These are phyloP conservation scores for Diachasma alloeum DNA, from an alignment of 1,140 invertebrate genomes.

Conservation along the genomic window DNA sequence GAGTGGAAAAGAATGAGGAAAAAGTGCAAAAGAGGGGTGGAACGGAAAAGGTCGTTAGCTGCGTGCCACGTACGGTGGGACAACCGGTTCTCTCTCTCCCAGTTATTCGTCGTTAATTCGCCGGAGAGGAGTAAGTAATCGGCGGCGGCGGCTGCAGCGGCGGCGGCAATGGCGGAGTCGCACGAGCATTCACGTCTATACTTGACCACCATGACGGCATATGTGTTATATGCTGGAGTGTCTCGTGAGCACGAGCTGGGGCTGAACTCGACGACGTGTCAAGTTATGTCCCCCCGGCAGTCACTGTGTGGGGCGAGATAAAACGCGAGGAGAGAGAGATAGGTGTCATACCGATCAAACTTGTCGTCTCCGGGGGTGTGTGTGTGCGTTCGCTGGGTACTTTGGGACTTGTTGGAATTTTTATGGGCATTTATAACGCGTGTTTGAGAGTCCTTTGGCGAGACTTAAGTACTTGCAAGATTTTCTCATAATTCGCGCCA, in stretches of 20 bases:
- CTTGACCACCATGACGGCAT: slow-evolving; percentile 47
- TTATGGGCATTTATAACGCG: slow-evolving; percentile 18
- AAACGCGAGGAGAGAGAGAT: neutral
- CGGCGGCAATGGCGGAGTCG: slow-evolving; percentile 15
- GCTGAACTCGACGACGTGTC: slow-evolving; percentile 32
- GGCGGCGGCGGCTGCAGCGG: slow-evolving; percentile 39
- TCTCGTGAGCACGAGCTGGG: slow-evolving; percentile 7
- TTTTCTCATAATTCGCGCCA: neutral
- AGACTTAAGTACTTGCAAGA: slow-evolving; percentile 7
- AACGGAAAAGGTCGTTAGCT: slow-evolving; percentile 48
- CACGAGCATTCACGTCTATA: slow-evolving; percentile 28
- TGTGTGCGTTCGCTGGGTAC: neutral
- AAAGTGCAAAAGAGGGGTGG: slow-evolving; percentile 8
- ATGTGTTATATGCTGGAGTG: neutral
- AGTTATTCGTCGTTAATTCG: slow-evolving; percentile 60
- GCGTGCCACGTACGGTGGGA: slow-evolving; percentile 42
- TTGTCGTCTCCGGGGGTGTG: neutral
- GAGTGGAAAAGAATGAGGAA: neutral
- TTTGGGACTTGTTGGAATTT: slow-evolving; percentile 7
- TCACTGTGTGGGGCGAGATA: slow-evolving; percentile 2
- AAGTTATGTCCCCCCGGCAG: slow-evolving; percentile 19
- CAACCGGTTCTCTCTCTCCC: slow-evolving; percentile 55
- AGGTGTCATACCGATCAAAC: slow-evolving; percentile 7
- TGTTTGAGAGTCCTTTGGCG: neutral
- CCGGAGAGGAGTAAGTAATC: slow-evolving; percentile 54